phyloP scores from a whole-genome alignment of 1,140 invertebrate species.

The Scaptomyza graminum region DNA sequence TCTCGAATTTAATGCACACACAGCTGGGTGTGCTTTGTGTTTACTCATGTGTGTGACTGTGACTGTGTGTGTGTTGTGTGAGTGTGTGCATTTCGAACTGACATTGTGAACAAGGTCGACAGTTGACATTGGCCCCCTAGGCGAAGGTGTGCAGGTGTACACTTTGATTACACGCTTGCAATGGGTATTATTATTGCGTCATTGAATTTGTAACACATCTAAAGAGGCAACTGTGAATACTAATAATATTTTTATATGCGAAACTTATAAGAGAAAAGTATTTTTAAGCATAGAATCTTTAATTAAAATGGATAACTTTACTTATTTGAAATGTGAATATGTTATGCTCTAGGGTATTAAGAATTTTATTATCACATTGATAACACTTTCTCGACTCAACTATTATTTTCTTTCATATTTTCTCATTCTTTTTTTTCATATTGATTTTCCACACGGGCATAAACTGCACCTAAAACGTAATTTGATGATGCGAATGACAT shows the following conservation, averaged over 20 bases:
- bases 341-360: too few species aligned
- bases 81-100: constrained; percentile 12
- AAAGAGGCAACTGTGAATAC: too few species aligned
- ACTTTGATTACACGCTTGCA: constrained; percentile 37
- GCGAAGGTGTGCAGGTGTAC: constrained; percentile 33
- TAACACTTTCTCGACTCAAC: too few species aligned
- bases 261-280: too few species aligned
- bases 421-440: constrained; percentile 3
- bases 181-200: not conserved
- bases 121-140: constrained; percentile 60
- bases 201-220: not conserved
- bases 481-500: constrained; percentile 28
- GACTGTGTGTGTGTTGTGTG: not conserved
- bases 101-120: constrained; percentile 65
- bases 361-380: too few species aligned
- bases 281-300: too few species aligned
- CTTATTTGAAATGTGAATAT: too few species aligned
- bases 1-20: constrained; percentile 11
- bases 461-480: constrained; percentile 22
- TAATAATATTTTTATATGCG: too few species aligned
- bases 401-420: not conserved
- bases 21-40: constrained; percentile 2
- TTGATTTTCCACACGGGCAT: constrained; percentile 24
- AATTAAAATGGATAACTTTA: too few species aligned
- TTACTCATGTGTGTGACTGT: not conserved